Base-by-base conservation (phyloP, 2,888 invertebrate genomes). In the Drosophila mercatorum region DNA sequence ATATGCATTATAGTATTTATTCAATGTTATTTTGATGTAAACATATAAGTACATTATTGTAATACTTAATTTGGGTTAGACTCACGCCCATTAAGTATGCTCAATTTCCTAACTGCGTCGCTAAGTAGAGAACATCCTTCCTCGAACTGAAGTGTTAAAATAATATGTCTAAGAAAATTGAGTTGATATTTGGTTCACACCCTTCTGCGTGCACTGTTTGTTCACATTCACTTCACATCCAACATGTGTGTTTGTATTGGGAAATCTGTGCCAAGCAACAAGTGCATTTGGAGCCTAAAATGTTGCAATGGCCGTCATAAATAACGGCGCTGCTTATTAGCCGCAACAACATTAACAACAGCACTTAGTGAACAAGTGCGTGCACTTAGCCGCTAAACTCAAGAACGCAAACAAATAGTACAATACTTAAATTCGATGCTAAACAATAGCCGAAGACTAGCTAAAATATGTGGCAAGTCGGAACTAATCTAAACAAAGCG, bases 321-420 rank as follows among this genome's bases (percentile, higher is more conserved):
- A 88, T 83, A 80, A 88, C 68, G 69, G 66, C 69, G 34, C 75
- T 57, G 68, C 68, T 82, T 79, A 87, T 87, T 74, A 82, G 78
- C 66, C 58, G 52, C 72, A 68, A 63, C 72, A 59, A 31, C 52
- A 51, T 52, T 31, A 72, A 66, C 67, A 63, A 57, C 34, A 68
- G 69, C 81, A 80, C 81, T 90, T 78, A 75, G 71, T 68, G 65
- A 43, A 83, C 62, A 83, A 83, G 75, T 77, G 77, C 74, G 66
- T 78, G 71, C 86, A 88, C 86, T 86, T 83, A 83, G 78, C 73
- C 75, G 59, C 70, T 61, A 82, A 75, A 55, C 83, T 83, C 68
- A 83, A 82, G 80, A 88, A 62, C 80, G 69, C 72, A 67, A 78
- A 70, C 86, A 75, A 79, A 86, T 65, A 74, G 36, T 66, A 8